These are phyloP conservation scores for Manis javanica DNA, from an alignment of 2,797 vertebrate species.

Conservation along the genomic window DNA sequence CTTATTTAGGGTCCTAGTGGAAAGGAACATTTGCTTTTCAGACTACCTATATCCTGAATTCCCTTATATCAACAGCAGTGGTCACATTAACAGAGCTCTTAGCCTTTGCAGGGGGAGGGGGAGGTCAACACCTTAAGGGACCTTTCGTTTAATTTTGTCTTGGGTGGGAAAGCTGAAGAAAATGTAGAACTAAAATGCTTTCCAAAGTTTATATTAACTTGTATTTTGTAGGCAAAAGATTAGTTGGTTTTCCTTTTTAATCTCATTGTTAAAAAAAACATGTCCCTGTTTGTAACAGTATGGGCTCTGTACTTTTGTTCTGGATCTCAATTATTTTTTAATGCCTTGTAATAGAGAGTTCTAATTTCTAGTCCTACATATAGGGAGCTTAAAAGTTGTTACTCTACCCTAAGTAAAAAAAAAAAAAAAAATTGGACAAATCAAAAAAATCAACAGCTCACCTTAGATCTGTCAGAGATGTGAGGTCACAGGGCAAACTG, in stretches of 20 bases:
- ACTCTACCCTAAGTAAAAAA: not conserved
- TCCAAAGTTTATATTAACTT: not conserved
- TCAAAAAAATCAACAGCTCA: not conserved
- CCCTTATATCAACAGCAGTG: not conserved
- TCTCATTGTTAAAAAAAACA: not conserved
- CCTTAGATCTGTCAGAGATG: not conserved
- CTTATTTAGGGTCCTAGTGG: not conserved
- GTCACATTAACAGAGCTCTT: not conserved
- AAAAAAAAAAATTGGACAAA: not conserved
- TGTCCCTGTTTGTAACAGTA: not conserved
- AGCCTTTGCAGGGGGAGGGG: not conserved
- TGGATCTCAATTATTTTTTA: not conserved
- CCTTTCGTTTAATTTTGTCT: not conserved
- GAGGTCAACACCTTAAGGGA: not conserved
- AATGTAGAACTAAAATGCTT: not conserved
- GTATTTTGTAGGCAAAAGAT: not conserved
- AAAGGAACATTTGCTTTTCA: not conserved
- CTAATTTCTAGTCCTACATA: not conserved
- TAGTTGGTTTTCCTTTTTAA: not conserved
- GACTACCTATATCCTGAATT: not conserved
- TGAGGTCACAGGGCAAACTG: not conserved
- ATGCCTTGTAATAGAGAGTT: not conserved
- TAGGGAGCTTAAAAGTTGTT: not conserved
- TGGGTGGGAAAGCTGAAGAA: not conserved
- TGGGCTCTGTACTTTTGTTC: not conserved